Evolutionary conservation across 2,797 vertebrate genomes (phyloP).

Genomic region (Gadopsis bispinosus): DNA sequence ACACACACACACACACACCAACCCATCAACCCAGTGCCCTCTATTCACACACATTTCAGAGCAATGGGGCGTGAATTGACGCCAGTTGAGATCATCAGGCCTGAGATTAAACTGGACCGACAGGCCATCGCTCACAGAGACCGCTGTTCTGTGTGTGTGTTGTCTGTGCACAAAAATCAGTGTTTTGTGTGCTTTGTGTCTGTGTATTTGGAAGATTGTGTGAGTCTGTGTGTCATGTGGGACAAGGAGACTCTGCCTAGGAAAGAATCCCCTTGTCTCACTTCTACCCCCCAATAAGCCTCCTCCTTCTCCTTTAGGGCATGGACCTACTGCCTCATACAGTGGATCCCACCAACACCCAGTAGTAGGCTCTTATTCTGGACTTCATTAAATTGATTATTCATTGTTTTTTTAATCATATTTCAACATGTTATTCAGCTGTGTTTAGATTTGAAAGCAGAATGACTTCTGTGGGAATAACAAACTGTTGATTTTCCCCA

Average conservation of each 20-base stretch:
- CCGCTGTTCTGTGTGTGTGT: not conserved
- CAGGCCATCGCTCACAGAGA: conserved; percentile 36
- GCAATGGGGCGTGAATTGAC: conserved; percentile 33
- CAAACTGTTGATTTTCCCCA: not conserved
- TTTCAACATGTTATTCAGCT: too few species aligned
- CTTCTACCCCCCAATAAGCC: too few species aligned
- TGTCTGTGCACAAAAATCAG: not conserved
- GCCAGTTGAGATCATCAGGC: conserved; percentile 37
- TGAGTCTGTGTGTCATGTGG: not conserved
- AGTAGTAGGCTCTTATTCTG: too few species aligned
- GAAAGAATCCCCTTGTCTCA: too few species aligned
- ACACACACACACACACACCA: not conserved
- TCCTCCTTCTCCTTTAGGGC: too few species aligned
- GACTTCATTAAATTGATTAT: too few species aligned
- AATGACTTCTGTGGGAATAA: not conserved
- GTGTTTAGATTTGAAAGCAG: not conserved
- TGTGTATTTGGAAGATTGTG: not conserved
- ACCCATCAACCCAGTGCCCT: not conserved
- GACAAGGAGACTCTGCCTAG: too few species aligned
- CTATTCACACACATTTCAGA: conserved; percentile 7
- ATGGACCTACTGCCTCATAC: too few species aligned
- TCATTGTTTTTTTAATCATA: too few species aligned
- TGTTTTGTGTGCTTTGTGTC: not conserved
- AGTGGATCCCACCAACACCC: too few species aligned
- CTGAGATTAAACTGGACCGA: conserved; percentile 44